Evolutionary conservation across 2,888 invertebrate species (phyloP).

Genomic region (Chrysolina oricalcia): DNA sequence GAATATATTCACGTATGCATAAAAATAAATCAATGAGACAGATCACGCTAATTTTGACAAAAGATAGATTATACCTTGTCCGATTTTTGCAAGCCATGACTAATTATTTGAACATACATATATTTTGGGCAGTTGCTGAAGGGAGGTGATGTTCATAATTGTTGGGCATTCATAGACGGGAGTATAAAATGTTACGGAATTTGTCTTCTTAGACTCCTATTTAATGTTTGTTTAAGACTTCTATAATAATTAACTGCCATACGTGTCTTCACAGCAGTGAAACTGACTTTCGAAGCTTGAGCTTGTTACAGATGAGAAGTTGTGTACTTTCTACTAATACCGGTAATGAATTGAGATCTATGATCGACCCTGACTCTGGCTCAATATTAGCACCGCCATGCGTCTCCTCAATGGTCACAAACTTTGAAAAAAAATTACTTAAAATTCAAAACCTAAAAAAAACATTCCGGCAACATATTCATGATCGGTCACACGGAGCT

Average conservation of each 20-base stretch:
- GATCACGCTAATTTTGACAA: too few relatives aligned
- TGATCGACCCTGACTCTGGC: slow-evolving; percentile 6
- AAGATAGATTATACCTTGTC: background rate
- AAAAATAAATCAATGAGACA: too few relatives aligned
- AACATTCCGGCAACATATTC: too few relatives aligned
- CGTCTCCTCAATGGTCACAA: background rate
- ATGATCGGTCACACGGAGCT: too few relatives aligned
- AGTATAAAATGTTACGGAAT: slow-evolving; percentile 48
- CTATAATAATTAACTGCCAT: slow-evolving; percentile 48
- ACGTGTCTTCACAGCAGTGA: slow-evolving; percentile 36
- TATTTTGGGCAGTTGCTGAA: slow-evolving; percentile 18
- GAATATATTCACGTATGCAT: too few relatives aligned
- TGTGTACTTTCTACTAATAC: background rate
- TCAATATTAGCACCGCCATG: background rate
- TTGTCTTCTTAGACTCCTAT: slow-evolving; percentile 35
- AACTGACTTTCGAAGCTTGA: background rate
- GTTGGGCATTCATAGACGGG: slow-evolving; percentile 40
- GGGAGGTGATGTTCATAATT: slow-evolving; percentile 35
- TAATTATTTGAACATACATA: slow-evolving; percentile 8
- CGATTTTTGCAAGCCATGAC: background rate
- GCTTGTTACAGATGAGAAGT: background rate
- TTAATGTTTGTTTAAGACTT: slow-evolving; percentile 37
- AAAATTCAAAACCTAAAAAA: background rate
- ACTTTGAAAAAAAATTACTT: background rate
- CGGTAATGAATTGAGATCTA: background rate